These are phyloP conservation scores for Chelonus formosanus DNA, from an alignment of 2,888 invertebrate genomes.

Conservation along the genomic window DNA sequence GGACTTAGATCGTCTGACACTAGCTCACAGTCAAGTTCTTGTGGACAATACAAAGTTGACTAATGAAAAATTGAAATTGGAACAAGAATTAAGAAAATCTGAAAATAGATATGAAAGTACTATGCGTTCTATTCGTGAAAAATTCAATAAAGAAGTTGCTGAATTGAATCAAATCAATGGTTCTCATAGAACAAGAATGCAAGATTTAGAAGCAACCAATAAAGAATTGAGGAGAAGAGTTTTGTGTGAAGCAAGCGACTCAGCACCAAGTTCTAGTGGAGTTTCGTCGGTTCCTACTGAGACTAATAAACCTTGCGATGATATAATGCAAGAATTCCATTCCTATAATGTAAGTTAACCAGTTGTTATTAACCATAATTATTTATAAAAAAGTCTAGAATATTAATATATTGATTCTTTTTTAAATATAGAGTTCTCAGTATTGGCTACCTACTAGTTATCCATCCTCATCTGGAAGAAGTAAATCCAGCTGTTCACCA, in stretches of 20 bases:
- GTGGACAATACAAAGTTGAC: constrained; percentile 78
- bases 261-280: constrained; percentile 63
- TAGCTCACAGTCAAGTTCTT: constrained; percentile 79
- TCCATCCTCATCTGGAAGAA: constrained; percentile 53
- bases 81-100: constrained; percentile 71
- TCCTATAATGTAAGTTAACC: constrained; percentile 53
- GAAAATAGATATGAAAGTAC: constrained; percentile 54
- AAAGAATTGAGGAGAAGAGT: constrained; percentile 62
- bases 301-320: constrained; percentile 55
- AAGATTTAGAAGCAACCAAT: constrained; percentile 63
- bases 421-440: constrained; percentile 50
- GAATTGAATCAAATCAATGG: constrained; percentile 67
- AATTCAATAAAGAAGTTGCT: constrained; percentile 59
- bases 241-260: constrained; percentile 60
- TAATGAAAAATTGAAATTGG: constrained; percentile 75
- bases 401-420: constrained; percentile 11
- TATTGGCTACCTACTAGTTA: constrained; percentile 59
- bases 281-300: constrained; percentile 60
- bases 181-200: constrained; percentile 63
- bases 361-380: neutral
- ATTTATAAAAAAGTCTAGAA: neutral
- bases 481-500: constrained; percentile 71
- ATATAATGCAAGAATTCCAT: constrained; percentile 57
- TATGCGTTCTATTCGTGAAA: constrained; percentile 55
- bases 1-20: constrained; percentile 76